Conservation (phyloP, 2,113 vertebrate genomes). For the Chaenogobius annularis region DNA sequence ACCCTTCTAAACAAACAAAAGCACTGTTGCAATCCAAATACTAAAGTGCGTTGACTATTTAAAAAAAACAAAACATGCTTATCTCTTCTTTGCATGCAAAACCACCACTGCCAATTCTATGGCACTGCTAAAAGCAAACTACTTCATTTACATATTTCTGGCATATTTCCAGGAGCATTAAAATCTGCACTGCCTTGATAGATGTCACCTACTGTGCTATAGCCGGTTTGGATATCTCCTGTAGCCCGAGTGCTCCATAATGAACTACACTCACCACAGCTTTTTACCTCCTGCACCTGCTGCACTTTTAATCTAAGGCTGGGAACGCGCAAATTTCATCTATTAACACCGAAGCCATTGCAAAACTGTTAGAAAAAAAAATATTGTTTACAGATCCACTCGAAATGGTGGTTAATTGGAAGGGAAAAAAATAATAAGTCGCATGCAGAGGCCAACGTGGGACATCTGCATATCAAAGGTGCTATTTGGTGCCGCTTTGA, state of each 20-base stretch:
- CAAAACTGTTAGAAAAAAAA: background rate
- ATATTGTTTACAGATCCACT: constrained; percentile 20
- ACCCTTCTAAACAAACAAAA: background rate
- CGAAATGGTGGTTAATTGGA: constrained; percentile 45
- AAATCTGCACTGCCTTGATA: constrained; percentile 15
- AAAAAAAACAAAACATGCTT: too few relatives aligned
- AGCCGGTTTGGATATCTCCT: constrained; percentile 16
- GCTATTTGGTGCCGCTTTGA: constrained; percentile 29
- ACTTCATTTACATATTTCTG: constrained; percentile 20
- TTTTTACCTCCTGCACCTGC: constrained; percentile 1
- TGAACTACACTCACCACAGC: constrained; percentile 16
- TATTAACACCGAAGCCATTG: background rate
- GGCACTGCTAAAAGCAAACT: background rate
- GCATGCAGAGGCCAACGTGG: background rate
- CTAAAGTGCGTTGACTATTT: too few relatives aligned
- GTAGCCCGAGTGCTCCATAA: background rate
- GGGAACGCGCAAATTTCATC: background rate
- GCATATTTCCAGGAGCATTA: constrained; percentile 28
- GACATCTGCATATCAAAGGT: constrained; percentile 56
- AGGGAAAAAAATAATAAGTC: constrained; percentile 8
- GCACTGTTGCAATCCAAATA: background rate
- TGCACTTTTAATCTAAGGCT: constrained; percentile 1
- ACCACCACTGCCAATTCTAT: background rate
- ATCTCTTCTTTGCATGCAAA: background rate
- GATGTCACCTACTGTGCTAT: background rate